Conservation (phyloP, 2,888 invertebrate species). For the Lasius fuliginosus region DNA sequence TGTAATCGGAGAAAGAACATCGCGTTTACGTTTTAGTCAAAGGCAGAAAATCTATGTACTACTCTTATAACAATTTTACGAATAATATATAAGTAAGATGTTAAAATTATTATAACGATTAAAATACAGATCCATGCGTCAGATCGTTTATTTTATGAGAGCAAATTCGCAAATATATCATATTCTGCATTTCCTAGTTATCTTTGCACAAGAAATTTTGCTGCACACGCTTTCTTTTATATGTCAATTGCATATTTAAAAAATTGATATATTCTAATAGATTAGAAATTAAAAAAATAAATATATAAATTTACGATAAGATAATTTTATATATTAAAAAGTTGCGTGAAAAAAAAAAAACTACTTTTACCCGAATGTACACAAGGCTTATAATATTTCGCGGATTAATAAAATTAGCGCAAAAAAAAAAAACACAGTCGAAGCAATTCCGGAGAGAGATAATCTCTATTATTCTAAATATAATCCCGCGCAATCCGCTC, state of each 20-base stretch:
- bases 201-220: neutral
- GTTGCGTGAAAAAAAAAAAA: neutral
- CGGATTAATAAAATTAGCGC: neutral
- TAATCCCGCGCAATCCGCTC: neutral
- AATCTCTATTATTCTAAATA: slow-evolving; percentile 16
- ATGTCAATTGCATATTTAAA: neutral
- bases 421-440: neutral
- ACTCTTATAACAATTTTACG: neutral
- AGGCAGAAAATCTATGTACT: neutral
- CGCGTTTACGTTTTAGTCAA: slow-evolving; percentile 29
- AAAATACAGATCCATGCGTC: neutral
- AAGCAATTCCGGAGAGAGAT: slow-evolving; percentile 4
- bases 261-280: neutral
- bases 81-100: neutral
- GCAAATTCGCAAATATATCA: neutral
- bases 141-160: neutral
- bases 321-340: neutral
- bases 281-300: neutral
- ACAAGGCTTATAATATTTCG: neutral
- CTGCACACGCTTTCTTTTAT: neutral
- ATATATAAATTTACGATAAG: neutral
- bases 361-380: neutral
- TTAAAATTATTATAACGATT: neutral
- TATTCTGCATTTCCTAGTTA: neutral
- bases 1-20: neutral